A percentile compares a stretch with the other conserved stretches of the same genome.
These are phyloP conservation scores for Limnephilus rhombicus DNA, from an alignment of 2,888 invertebrate genomes.

Conservation along the genomic window DNA sequence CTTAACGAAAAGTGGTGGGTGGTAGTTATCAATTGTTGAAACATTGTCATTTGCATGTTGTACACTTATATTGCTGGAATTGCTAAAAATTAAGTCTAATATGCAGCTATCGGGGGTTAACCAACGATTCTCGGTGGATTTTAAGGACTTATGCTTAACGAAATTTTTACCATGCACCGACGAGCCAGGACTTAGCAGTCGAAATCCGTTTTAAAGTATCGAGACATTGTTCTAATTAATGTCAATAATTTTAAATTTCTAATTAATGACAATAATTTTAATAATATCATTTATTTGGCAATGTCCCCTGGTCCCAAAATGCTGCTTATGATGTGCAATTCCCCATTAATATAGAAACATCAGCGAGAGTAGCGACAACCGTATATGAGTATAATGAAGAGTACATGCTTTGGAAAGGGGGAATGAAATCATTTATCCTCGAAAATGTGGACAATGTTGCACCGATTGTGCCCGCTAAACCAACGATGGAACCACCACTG, in stretches of 20 bases:
- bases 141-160: not conserved
- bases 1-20: too few relatives aligned
- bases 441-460: not conserved
- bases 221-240: not conserved
- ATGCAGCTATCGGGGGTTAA: too few relatives aligned
- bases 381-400: conserved; percentile 47
- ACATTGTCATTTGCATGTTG: too few relatives aligned
- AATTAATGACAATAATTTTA: not conserved
- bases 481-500: not conserved
- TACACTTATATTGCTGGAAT: too few relatives aligned
- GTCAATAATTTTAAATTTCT: not conserved
- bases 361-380: conserved; percentile 25
- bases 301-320: not conserved
- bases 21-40: too few relatives aligned
- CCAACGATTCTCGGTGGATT: not conserved
- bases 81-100: too few relatives aligned
- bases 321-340: not conserved
- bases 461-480: not conserved
- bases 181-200: too few relatives aligned
- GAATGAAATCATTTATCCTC: conserved; percentile 14
- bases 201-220: too few relatives aligned
- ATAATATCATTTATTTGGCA: too few relatives aligned
- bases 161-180: too few relatives aligned
- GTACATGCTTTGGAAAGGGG: conserved; percentile 31
- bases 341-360: not conserved